A percentile compares a stretch with the other conserved stretches of the same genome.
Conservation (phyloP, 1,140 invertebrate genomes). For the Hypsibius dujardini region DNA sequence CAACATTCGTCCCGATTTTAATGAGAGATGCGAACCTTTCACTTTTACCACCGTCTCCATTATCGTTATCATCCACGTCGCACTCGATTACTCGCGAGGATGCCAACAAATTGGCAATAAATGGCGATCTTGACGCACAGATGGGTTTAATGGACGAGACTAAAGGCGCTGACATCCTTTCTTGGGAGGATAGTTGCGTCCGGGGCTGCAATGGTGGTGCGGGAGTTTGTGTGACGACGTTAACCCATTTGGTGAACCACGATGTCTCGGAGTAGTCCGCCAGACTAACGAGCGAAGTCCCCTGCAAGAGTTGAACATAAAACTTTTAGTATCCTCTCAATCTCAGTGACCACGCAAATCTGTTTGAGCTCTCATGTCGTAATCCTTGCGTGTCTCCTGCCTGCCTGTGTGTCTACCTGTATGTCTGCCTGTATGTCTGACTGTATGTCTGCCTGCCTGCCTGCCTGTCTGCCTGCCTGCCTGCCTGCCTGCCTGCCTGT, state of each 20-base stretch:
- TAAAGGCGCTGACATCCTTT: too few species aligned
- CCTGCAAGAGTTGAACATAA: slow-evolving; percentile 39
- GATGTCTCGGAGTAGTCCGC: slow-evolving; percentile 19
- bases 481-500: too few species aligned
- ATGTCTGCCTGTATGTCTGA: too few species aligned
- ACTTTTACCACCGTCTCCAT: slow-evolving; percentile 55
- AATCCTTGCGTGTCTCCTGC: too few species aligned
- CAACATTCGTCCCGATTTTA: too few species aligned
- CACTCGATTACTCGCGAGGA: slow-evolving; percentile 64
- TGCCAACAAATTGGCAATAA: slow-evolving; percentile 53
- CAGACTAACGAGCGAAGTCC: slow-evolving; percentile 14
- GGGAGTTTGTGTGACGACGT: slow-evolving; percentile 33
- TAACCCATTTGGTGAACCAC: slow-evolving; percentile 58
- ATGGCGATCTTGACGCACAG: slow-evolving; percentile 59
- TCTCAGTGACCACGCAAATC: slow-evolving; percentile 36
- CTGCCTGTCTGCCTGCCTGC: too few species aligned
- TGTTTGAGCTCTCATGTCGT: too few species aligned
- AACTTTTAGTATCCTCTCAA: slow-evolving; percentile 53
- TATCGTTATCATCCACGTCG: slow-evolving; percentile 38
- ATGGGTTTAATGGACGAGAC: slow-evolving; percentile 34
- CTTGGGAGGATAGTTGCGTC: too few species aligned
- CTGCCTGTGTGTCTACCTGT: too few species aligned
- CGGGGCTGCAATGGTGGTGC: too few species aligned
- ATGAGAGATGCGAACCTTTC: slow-evolving; percentile 40
- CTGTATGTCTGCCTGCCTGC: too few species aligned